Evolutionary conservation across 2,888 invertebrate genomes (phyloP).

Genomic region (Lacanobia wlatinum): DNA sequence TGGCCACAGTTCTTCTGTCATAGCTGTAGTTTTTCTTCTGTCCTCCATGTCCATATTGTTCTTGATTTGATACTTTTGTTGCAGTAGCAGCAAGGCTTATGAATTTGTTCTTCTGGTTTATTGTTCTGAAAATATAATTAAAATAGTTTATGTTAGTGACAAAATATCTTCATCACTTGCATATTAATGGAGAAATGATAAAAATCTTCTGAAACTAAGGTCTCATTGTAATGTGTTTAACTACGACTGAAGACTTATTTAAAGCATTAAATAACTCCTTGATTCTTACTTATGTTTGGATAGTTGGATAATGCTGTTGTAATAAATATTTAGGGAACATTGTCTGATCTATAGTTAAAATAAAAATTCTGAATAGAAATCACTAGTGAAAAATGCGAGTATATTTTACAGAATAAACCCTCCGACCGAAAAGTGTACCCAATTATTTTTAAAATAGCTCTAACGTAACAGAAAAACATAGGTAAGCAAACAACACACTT

Average conservation of each 20-base stretch:
- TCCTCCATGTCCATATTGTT: slow-evolving; percentile 61
- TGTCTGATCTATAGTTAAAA: too few species aligned
- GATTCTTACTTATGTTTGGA: neutral
- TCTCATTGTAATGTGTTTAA: neutral
- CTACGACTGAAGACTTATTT: neutral
- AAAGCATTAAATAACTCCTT: neutral
- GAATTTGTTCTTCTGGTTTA: slow-evolving; percentile 70
- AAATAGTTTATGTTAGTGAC: neutral
- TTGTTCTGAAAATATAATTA: slow-evolving; percentile 55
- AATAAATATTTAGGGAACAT: too few species aligned
- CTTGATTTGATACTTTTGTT: slow-evolving; percentile 58
- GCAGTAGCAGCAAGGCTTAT: slow-evolving; percentile 67
- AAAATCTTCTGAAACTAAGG: neutral
- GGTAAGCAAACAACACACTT: neutral
- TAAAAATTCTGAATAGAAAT: neutral
- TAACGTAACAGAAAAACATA: neutral
- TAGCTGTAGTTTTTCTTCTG: slow-evolving; percentile 56
- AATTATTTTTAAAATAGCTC: neutral
- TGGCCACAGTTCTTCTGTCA: slow-evolving; percentile 62
- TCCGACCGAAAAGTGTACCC: neutral
- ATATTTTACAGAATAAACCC: neutral
- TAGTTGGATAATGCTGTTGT: neutral
- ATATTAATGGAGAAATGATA: too few species aligned
- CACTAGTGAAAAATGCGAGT: neutral
- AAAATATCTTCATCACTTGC: too few species aligned